Base-by-base conservation (phyloP, 2,797 vertebrate species). In the Epinephelus coioides region DNA sequence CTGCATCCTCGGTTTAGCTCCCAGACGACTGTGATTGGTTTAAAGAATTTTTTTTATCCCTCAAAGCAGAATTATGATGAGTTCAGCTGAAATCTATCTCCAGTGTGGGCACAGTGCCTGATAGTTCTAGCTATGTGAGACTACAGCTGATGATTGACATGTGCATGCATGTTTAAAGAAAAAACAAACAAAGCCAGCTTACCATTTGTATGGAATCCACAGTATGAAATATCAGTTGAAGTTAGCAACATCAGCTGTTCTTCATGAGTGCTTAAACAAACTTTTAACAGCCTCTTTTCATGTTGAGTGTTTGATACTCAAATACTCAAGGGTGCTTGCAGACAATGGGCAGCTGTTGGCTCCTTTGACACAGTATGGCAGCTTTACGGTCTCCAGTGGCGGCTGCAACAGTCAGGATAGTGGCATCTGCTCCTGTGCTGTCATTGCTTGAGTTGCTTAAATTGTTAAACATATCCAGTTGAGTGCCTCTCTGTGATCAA, bases 331-430 rank as follows among this genome's bases (percentile, higher is more conserved):
- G 34, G 17, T 2, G 27, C 60, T 38, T 25, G 49, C 14, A 70
- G 74, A 77, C 82, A 77, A 89, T 71, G 13, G 53, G 21, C 34
- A 17, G 74, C 87, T 85, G 72, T 46, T 6, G n/a, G 14, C 59
- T 78, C n/a, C 25, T 71, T 34, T 78, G 65, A 76, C 25, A 55
- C 40, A 17, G 2, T 27, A 3, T 60, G 69, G 70, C 73, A 62
- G 67, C 70, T 87, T 83, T 78, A 75, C 9, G 12, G 72, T 27
- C 61, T 63, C 23, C 34, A 27, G 30, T 23, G 40, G 62, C 2
- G 1, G 49, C 57, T 4, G 25, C 43, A 0, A 1, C 34, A 56
- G 56, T 61, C 54, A 15, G 34, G 27, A 34, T 2, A 5, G 43
- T 6, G 56, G 23, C 82, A 79, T 79, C 59, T 59, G 74, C 60